phyloP scores from a whole-genome alignment of 2,888 invertebrate species.

The Pyrochroa serraticornis region DNA sequence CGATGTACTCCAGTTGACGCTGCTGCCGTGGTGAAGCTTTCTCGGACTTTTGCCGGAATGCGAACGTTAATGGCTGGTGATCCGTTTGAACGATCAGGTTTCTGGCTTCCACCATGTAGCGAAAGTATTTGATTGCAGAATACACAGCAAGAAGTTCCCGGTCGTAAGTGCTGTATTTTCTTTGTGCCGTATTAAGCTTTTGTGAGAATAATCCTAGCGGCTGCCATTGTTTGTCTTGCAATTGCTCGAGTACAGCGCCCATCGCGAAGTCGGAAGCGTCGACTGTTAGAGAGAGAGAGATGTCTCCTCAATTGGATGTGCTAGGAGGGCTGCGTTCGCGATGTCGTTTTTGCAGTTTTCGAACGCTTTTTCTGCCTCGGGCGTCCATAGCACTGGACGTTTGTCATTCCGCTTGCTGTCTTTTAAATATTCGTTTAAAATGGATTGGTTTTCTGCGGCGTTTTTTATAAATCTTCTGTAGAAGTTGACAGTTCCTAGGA shows the following conservation, averaged over 20 bases:
- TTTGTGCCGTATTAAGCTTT: conserved; percentile 42
- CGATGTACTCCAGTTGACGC: conserved; percentile 43
- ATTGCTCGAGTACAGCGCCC: conserved; percentile 50
- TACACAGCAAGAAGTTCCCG: conserved; percentile 50
- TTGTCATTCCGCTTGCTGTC: conserved; percentile 6
- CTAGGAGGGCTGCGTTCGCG: conserved; percentile 39
- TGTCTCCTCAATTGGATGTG: conserved; percentile 12
- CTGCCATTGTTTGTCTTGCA: conserved; percentile 35
- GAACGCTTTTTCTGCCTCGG: background rate
- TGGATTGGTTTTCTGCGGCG: conserved; percentile 5
- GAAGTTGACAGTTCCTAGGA: conserved; percentile 11
- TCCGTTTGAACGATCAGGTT: conserved; percentile 43
- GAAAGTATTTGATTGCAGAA: conserved; percentile 43
- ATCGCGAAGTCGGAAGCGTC: conserved; percentile 51
- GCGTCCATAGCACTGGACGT: conserved; percentile 5
- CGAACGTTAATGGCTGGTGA: conserved; percentile 46
- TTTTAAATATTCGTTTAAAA: background rate
- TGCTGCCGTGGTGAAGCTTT: conserved; percentile 45
- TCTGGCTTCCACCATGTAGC: conserved; percentile 49
- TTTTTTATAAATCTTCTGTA: conserved; percentile 9
- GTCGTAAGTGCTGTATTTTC: conserved; percentile 47
- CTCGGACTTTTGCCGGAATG: conserved; percentile 41
- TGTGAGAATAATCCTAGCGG: conserved; percentile 49
- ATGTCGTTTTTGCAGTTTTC: conserved; percentile 6
- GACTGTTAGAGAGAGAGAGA: conserved; percentile 19